phyloP scores from a whole-genome alignment of 2,888 invertebrate species.

The Acholoe squamosa region DNA sequence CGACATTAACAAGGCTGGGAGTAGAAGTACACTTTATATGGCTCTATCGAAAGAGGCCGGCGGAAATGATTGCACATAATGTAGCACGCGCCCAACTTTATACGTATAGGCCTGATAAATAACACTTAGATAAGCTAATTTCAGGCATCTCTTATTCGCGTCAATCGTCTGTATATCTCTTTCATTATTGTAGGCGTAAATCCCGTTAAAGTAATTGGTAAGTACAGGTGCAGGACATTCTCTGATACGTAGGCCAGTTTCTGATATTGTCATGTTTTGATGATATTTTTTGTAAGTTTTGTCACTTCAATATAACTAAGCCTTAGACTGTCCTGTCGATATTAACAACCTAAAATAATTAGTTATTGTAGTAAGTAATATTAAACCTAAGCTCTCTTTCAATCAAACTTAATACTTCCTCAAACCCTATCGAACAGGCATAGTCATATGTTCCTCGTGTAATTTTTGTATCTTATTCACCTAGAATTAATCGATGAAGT shows the following conservation, averaged over 20 bases:
- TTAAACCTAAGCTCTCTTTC: background rate
- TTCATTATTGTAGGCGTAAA: slow-evolving; percentile 55
- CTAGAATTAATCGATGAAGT: too few relatives aligned
- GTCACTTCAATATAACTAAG: background rate
- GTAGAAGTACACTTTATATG: too few relatives aligned
- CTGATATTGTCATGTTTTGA: slow-evolving; percentile 36
- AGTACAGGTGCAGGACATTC: slow-evolving; percentile 42
- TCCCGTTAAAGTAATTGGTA: slow-evolving; percentile 49
- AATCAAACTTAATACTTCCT: too few relatives aligned
- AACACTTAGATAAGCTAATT: too few relatives aligned
- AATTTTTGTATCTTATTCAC: too few relatives aligned
- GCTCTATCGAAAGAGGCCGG: too few relatives aligned
- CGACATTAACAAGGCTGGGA: too few relatives aligned
- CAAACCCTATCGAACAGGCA: background rate
- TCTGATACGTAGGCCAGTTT: background rate
- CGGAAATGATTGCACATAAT: too few relatives aligned
- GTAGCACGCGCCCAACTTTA: too few relatives aligned
- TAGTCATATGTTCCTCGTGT: too few relatives aligned
- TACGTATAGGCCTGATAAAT: too few relatives aligned
- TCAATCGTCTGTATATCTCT: background rate
- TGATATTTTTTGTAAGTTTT: background rate
- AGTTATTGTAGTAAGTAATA: background rate
- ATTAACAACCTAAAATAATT: background rate
- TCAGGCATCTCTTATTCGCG: background rate
- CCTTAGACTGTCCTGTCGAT: background rate